Evolutionary conservation across 2,888 invertebrate genomes (phyloP).

Genomic region (Lithophane semibrunnea): DNA sequence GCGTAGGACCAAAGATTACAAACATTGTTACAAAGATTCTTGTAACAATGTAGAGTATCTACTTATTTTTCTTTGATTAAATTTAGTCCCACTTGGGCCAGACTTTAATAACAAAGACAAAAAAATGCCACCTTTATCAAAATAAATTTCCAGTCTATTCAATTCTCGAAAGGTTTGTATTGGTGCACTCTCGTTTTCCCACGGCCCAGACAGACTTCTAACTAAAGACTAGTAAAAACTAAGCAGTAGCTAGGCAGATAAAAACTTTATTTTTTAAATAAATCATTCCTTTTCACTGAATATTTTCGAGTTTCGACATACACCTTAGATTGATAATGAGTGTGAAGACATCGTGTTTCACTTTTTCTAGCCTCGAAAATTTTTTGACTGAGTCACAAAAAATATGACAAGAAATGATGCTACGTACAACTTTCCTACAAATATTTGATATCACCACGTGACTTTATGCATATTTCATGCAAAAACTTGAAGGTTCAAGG

Average conservation of each 20-base stretch:
- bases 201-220: conserved; percentile 17
- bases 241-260: not conserved
- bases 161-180: not conserved
- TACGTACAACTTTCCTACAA: conserved; percentile 6
- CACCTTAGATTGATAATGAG: not conserved
- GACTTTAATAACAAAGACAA: not conserved
- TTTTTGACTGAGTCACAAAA: conserved; percentile 37
- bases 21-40: too few relatives aligned
- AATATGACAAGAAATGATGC: conserved; percentile 22
- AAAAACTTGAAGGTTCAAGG: conserved; percentile 17
- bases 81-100: not conserved
- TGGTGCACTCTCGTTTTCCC: conserved; percentile 13
- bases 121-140: not conserved
- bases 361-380: conserved; percentile 34
- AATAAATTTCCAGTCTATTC: not conserved
- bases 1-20: too few relatives aligned
- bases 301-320: conserved; percentile 29
- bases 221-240: not conserved
- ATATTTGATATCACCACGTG: conserved; percentile 3
- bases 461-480: not conserved
- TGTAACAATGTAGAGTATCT: too few relatives aligned
- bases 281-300: not conserved
- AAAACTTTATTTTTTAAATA: not conserved
- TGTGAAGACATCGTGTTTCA: conserved; percentile 28
- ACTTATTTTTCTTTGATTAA: not conserved